These are phyloP conservation scores for Centropyge bicolor DNA, from an alignment of 2,797 vertebrate species.

Conservation along the genomic window DNA sequence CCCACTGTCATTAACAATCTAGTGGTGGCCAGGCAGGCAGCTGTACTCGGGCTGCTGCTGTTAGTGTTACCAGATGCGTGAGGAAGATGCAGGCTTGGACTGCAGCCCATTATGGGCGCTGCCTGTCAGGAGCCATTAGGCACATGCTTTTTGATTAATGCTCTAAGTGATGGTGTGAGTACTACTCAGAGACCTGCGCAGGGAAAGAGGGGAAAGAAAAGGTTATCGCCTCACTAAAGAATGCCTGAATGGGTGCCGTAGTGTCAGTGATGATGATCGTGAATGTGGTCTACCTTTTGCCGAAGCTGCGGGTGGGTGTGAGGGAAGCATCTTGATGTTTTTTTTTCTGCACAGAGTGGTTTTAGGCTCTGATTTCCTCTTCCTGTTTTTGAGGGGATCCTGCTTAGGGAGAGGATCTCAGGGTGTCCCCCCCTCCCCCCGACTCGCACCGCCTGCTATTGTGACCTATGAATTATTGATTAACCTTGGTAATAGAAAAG, in stretches of 20 bases:
- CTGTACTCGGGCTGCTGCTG: constrained; percentile 72
- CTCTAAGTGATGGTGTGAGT: constrained; percentile 91
- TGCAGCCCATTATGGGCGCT: constrained; percentile 84
- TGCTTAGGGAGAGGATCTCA: constrained; percentile 69
- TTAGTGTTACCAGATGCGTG: constrained; percentile 82
- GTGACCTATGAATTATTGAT: constrained; percentile 88
- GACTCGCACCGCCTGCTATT: constrained; percentile 79
- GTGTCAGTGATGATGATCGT: constrained; percentile 85
- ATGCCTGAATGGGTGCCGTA: constrained; percentile 78
- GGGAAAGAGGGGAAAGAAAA: constrained; percentile 80
- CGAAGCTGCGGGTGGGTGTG: constrained; percentile 19
- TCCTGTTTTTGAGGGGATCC: constrained; percentile 76
- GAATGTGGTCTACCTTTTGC: constrained; percentile 66
- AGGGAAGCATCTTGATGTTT: constrained; percentile 24
- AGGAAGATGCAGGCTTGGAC: constrained; percentile 80
- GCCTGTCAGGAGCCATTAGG: constrained; percentile 94
- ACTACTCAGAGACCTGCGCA: constrained; percentile 85
- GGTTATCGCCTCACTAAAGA: constrained; percentile 89
- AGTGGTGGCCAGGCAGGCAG: constrained; percentile 66
- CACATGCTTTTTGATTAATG: constrained; percentile 91
- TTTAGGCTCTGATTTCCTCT: constrained; percentile 79
- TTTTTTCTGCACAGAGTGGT: constrained; percentile 42
- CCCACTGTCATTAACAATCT: constrained; percentile 73
- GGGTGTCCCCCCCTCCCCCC: constrained; percentile 54
- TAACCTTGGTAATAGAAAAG: constrained; percentile 86